Evolutionary conservation across 1,140 invertebrate species (phyloP), one percentile per base, ranked within the genome.

Genomic region (Ditylenchus dipsaci): DNA sequence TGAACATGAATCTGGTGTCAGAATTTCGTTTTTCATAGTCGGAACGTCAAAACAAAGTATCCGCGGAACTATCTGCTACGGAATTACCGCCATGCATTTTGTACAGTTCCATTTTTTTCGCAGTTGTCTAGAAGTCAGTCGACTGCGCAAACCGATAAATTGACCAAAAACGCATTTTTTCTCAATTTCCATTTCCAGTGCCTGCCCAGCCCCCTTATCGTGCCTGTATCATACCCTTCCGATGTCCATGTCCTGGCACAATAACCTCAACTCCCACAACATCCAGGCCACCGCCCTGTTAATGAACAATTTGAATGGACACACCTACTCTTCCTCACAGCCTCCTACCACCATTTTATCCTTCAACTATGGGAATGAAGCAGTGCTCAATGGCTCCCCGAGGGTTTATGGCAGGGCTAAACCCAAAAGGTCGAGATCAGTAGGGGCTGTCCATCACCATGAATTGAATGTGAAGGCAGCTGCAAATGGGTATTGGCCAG

Each of bases 351-450:
- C 47, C 26, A 64, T 64, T 45, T n/a, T 33, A 9, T 19, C 13
- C 63, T n/a, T 8, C 26, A 27, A 33, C 11, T 53, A 64, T 49
- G 1, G 42, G 13, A 68, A n/a, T 63, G 38, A 45, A 9, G 45
- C 49, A 5, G 38, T 26, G 59, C 29, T 3, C 5, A 30, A 19
- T 30, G 59, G 29, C 29, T 61, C 29, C 29, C 30, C 56, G 65
- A n/a, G n/a, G 21, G 17, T 49, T 29, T 11, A 68, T 23, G 13
- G 13, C 45, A 38, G n/a, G 17, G 15, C 53, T 15, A 69, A 71
- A 42, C 67, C 67, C 13, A 72, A 65, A 43, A 21, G 72, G 27
- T 73, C 72, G 17, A 38, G 72, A 29, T 73, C 72, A 13, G 65
- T 73, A 30, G 65, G 73, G 5, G 72, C 72, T 27, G 59, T 61